These are phyloP conservation scores for Hyphantria cunea DNA, from an alignment of 1,140 invertebrate species.

Conservation along the genomic window DNA sequence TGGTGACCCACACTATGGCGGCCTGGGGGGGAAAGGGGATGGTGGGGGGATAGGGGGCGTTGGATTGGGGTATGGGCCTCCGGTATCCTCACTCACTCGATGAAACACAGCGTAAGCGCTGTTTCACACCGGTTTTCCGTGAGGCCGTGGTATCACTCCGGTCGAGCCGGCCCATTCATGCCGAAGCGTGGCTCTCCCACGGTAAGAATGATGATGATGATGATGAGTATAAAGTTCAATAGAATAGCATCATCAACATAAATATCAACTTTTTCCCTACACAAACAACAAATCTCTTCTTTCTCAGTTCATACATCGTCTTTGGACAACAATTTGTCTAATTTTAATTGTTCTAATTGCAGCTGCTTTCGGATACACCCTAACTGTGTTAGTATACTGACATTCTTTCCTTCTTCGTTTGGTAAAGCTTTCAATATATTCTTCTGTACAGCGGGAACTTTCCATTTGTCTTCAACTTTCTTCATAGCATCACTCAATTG, in stretches of 20 bases:
- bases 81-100: too few relatives aligned
- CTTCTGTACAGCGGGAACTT: slow-evolving; percentile 82
- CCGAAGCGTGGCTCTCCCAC: too few relatives aligned
- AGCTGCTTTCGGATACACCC: slow-evolving; percentile 83
- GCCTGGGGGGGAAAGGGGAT: too few relatives aligned
- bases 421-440: slow-evolving; percentile 80
- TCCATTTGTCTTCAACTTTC: slow-evolving; percentile 81
- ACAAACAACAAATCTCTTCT: slow-evolving; percentile 7
- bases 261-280: neutral
- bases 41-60: too few relatives aligned
- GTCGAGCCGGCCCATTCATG: too few relatives aligned
- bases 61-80: too few relatives aligned
- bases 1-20: too few relatives aligned
- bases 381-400: slow-evolving; percentile 82
- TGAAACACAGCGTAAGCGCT: too few relatives aligned
- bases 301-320: slow-evolving; percentile 40
- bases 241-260: too few relatives aligned
- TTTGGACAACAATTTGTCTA: slow-evolving; percentile 71
- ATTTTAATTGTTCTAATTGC: slow-evolving; percentile 82
- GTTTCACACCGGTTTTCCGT: too few relatives aligned
- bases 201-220: too few relatives aligned
- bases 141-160: too few relatives aligned
- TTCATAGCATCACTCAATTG: slow-evolving; percentile 76
- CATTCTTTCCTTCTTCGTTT: slow-evolving; percentile 72
- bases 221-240: neutral